Percentiles rank a stretch among this genome's conserved stretches.
Evolutionary conservation across 2,888 invertebrate genomes (phyloP).

Genomic region (Arenicola marina): DNA sequence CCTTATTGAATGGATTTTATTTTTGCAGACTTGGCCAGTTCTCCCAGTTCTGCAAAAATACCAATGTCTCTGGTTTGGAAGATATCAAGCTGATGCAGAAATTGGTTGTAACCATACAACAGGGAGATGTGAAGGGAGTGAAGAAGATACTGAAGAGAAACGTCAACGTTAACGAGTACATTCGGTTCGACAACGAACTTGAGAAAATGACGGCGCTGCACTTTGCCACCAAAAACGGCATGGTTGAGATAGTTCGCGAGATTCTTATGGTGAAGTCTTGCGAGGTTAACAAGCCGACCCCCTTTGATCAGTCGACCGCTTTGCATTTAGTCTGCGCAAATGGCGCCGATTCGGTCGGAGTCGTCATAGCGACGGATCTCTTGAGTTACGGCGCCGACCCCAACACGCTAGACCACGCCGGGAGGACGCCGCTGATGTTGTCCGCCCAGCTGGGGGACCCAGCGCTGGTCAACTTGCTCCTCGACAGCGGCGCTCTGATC

Average conservation of each 20-base stretch:
- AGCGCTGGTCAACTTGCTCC: constrained; percentile 11
- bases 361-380: neutral
- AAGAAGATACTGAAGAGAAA: neutral
- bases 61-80: neutral
- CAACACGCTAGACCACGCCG: constrained; percentile 7
- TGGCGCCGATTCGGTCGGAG: neutral
- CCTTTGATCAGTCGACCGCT: neutral
- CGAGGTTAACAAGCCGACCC: constrained; percentile 1
- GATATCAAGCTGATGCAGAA: neutral
- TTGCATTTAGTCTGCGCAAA: neutral
- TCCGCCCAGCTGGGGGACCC: constrained; percentile 4
- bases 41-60: neutral
- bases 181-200: neutral
- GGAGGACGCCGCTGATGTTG: constrained; percentile 11
- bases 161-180: neutral
- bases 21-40: neutral
- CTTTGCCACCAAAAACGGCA: neutral
- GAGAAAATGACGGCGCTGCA: constrained; percentile 5
- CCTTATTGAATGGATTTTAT: neutral
- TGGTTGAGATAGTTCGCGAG: neutral
- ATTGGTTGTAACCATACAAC: neutral
- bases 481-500: constrained; percentile 12
- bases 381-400: constrained; percentile 8
- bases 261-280: neutral
- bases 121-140: neutral